These are phyloP conservation scores for Spondyliosoma cantharus DNA, from an alignment of 2,797 vertebrate species.

Conservation along the genomic window DNA sequence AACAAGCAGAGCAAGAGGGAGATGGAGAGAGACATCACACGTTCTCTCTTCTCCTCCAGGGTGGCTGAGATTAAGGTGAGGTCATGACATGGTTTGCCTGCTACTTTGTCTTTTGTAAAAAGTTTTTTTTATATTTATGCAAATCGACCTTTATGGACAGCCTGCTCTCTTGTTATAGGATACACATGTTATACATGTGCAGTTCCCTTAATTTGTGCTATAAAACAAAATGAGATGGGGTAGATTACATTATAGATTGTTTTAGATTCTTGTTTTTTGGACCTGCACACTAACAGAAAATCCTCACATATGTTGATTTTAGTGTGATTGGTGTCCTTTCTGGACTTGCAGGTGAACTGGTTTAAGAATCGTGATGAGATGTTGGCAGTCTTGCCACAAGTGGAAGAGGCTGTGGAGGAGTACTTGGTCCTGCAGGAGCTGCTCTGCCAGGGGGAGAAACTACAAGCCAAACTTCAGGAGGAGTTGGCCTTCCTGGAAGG, in stretches of 20 bases:
- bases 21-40: conserved; percentile 98
- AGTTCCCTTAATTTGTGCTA: too few species aligned
- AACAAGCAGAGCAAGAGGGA: conserved; percentile 98
- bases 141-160: too few species aligned
- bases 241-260: too few species aligned
- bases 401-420: conserved; percentile 92
- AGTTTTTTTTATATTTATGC: too few species aligned
- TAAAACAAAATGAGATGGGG: too few species aligned
- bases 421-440: conserved; percentile 93
- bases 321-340: not conserved
- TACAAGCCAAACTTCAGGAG: conserved; percentile 91
- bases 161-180: too few species aligned
- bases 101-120: too few species aligned
- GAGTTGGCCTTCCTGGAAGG: conserved; percentile 94
- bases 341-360: conserved; percentile 92
- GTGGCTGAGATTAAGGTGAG: conserved; percentile 98
- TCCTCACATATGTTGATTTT: too few species aligned
- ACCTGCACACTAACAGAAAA: not conserved
- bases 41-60: conserved; percentile 97
- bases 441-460: conserved; percentile 91
- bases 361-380: conserved; percentile 99
- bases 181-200: too few species aligned
- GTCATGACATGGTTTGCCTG: not conserved
- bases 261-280: too few species aligned
- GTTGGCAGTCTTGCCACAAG: conserved; percentile 92